A percentile compares a stretch with the other conserved stretches of the same genome.
phyloP scores from a whole-genome alignment of 2,797 vertebrate species.

The Pelobates cultripes region DNA sequence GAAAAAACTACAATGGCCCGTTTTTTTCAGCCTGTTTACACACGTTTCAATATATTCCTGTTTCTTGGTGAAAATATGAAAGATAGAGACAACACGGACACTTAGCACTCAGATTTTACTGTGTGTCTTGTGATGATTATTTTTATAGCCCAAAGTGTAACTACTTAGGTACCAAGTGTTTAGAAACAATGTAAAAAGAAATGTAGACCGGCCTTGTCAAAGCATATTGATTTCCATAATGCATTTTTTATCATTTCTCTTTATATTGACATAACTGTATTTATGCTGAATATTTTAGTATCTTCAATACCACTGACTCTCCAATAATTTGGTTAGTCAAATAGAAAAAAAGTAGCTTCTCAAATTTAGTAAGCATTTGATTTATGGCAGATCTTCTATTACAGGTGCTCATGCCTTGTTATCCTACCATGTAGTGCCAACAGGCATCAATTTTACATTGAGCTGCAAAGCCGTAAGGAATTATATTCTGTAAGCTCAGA shows the following conservation, averaged over 20 bases:
- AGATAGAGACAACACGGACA: not conserved
- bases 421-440: not conserved
- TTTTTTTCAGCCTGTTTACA: too few relatives aligned
- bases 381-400: slow-evolving; percentile 1
- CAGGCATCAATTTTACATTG: not conserved
- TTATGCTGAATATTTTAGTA: slow-evolving; percentile 29
- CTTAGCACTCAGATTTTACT: not conserved
- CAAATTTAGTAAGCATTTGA: not conserved
- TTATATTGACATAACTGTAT: slow-evolving; percentile 43
- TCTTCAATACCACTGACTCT: slow-evolving; percentile 23
- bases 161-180: not conserved
- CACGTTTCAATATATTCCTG: too few relatives aligned
- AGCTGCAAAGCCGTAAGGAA: not conserved
- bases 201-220: slow-evolving; percentile 33
- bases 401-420: not conserved
- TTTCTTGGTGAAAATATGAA: too few relatives aligned
- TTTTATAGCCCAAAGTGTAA: not conserved
- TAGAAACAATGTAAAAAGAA: slow-evolving; percentile 17
- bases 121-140: not conserved
- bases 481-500: not conserved
- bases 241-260: slow-evolving; percentile 39
- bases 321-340: not conserved
- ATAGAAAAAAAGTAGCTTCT: not conserved
- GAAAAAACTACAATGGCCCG: too few relatives aligned
- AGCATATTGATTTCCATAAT: slow-evolving; percentile 43